Evolutionary conservation across 1,140 invertebrate genomes (phyloP).

Genomic region (Microvelia longipes): DNA sequence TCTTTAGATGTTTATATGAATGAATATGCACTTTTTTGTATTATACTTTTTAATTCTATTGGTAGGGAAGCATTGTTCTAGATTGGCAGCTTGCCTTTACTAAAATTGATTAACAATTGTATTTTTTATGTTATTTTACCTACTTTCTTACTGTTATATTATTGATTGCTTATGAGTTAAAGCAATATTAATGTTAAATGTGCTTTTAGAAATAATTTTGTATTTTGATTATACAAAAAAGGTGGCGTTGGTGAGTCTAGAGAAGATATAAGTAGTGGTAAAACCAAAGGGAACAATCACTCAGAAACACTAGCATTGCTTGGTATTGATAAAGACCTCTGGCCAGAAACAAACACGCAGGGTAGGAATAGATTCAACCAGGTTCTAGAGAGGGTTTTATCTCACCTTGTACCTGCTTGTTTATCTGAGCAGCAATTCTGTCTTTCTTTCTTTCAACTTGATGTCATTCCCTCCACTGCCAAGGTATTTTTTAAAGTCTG

Average conservation of each 20-base stretch:
- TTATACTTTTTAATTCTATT: too few species aligned
- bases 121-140: too few species aligned
- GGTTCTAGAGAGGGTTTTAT: constrained; percentile 63
- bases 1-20: too few species aligned
- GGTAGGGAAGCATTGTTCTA: too few species aligned
- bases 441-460: constrained; percentile 80
- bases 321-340: constrained; percentile 41
- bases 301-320: constrained; percentile 28
- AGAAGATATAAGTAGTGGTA: constrained; percentile 27
- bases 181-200: too few species aligned
- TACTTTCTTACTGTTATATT: too few species aligned
- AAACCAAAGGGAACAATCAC: constrained; percentile 12
- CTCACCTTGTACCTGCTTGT: constrained; percentile 80
- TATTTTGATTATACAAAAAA: background rate
- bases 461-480: constrained; percentile 36
- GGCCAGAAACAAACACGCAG: constrained; percentile 37
- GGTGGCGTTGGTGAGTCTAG: constrained; percentile 22
- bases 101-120: too few species aligned
- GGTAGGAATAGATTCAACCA: constrained; percentile 48
- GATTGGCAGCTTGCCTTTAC: too few species aligned
- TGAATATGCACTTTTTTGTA: too few species aligned
- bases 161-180: too few species aligned
- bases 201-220: background rate
- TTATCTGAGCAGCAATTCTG: constrained; percentile 92
- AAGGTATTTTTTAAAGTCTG: constrained; percentile 31